Evolutionary conservation across 2,797 vertebrate species (phyloP), one percentile per base, ranked within the genome.

Genomic region (Darevskia mixta): DNA sequence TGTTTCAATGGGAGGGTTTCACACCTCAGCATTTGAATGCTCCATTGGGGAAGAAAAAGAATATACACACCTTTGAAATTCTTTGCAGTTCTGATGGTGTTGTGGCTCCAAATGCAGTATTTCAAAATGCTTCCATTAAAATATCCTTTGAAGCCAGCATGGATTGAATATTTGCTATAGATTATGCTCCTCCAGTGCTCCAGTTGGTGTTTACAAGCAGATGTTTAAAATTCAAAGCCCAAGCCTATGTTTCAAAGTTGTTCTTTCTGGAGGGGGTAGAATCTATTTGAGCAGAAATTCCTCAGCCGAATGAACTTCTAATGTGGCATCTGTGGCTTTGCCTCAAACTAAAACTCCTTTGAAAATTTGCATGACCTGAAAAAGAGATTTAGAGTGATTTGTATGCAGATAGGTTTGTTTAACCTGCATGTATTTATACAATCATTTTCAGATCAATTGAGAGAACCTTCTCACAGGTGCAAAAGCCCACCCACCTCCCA

Each of bases 371-470:
- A 82, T 88, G 85, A 83, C 58, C 91, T 88, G 88, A 91, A 89
- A 55, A 81, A 76, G 38, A 35, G 58, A 86, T 85, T 91, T 85
- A 86, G 67, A 90, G 83, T 86, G 43, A 82, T 93, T 89, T 91
- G 87, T 81, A 93, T 93, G 93, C 92, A 90, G 91, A 91, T 89
- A 83, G 82, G 83, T 91, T 93, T 88, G 55, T 92, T 93, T 91
- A 90, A 93, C 89, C 87, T 85, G 82, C 89, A 91, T 86, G 49
- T 89, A 79, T 92, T 88, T 91, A 86, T 79, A 82, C 82, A 87
- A 79, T 83, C 75, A 86, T 85, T 85, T 86, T 86, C 79, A 89
- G 85, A 69, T 81, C 49, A 71, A 73, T 82, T 25, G 88, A 90
- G 79, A 87, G 86, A 43, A 83, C 82, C 85, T 64, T 89, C 87